Conservation (phyloP, 2,113 vertebrate species). For the Ornithorhynchus anatinus region DNA sequence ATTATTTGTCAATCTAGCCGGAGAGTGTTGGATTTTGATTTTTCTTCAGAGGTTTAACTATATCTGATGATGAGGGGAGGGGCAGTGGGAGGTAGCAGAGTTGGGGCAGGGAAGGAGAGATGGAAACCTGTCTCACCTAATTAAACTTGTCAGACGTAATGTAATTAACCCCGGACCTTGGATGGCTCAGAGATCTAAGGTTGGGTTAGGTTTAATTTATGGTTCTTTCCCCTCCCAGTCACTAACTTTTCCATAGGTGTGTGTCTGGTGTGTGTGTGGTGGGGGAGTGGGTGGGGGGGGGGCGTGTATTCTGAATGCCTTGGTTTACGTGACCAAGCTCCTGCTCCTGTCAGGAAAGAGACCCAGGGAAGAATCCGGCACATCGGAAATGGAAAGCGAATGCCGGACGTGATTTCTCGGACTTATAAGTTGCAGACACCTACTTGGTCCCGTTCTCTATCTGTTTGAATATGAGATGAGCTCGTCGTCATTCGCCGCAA, state of each 20-base stretch:
- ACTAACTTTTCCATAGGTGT: not conserved
- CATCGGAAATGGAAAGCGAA: slow-evolving; percentile 55
- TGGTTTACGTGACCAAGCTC: slow-evolving; percentile 29
- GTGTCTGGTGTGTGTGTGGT: slow-evolving; percentile 36
- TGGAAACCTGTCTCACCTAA: slow-evolving; percentile 39
- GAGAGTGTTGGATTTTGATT: slow-evolving; percentile 33
- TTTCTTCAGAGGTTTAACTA: slow-evolving; percentile 59
- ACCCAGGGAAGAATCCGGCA: slow-evolving; percentile 41
- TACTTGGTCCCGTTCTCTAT: slow-evolving; percentile 65
- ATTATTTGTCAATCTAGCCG: slow-evolving; percentile 60
- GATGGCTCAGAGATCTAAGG: not conserved
- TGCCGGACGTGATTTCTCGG: slow-evolving; percentile 64
- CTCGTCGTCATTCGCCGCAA: slow-evolving; percentile 10
- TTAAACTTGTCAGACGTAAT: slow-evolving; percentile 44
- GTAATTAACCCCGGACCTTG: slow-evolving; percentile 29
- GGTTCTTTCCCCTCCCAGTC: slow-evolving; percentile 28
- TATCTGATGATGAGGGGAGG: slow-evolving; percentile 41
- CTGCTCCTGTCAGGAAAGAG: slow-evolving; percentile 11
- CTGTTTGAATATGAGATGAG: slow-evolving; percentile 27
- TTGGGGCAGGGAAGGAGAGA: slow-evolving; percentile 56
- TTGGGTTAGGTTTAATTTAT: slow-evolving; percentile 19
- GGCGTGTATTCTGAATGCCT: too few species aligned
- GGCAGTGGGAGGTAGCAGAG: too few species aligned
- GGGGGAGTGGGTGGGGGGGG: slow-evolving; percentile 26
- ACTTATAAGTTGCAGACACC: slow-evolving; percentile 55